Conservation (phyloP, 2,888 invertebrate species). For the Dyspetes luteomarginatus region DNA sequence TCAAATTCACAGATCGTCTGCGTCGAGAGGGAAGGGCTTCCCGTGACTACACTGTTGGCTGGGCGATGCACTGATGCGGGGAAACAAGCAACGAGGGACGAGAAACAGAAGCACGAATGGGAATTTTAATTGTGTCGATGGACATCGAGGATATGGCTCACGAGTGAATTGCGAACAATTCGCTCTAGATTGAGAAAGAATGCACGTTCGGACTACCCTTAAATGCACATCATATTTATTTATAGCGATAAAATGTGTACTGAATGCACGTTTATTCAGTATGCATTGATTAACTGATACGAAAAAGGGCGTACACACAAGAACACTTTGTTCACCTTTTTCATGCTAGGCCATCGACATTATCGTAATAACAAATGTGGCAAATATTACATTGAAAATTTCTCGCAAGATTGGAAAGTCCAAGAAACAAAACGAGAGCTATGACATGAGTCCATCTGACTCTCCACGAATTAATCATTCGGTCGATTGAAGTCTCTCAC, state of each 20-base stretch:
- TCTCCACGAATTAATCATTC: not conserved
- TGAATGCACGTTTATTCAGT: no score
- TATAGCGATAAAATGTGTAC: no score
- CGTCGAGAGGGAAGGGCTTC: constrained; percentile 92
- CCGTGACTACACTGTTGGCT: constrained; percentile 93
- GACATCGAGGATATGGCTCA: constrained; percentile 46
- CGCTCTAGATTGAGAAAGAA: constrained; percentile 53
- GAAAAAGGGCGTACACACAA: no score
- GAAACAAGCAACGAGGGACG: constrained; percentile 56
- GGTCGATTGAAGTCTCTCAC: constrained; percentile 35
- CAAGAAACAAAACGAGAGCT: constrained; percentile 10
- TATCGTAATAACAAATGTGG: constrained; percentile 45
- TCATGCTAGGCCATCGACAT: no score
- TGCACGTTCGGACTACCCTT: constrained; percentile 61
- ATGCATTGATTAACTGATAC: no score
- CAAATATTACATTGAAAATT: constrained; percentile 15
- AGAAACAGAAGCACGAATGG: constrained; percentile 22
- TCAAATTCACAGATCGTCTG: constrained; percentile 88
- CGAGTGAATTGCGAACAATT: constrained; percentile 63
- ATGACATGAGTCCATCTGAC: constrained; percentile 25
- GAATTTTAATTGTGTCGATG: constrained; percentile 53
- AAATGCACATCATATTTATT: constrained; percentile 49
- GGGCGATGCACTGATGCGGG: constrained; percentile 77
- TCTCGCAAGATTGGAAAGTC: constrained; percentile 3
- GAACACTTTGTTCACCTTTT: no score